Evolutionary conservation across 2,113 vertebrate species (phyloP).

Genomic region (Stictonetta naevosa): DNA sequence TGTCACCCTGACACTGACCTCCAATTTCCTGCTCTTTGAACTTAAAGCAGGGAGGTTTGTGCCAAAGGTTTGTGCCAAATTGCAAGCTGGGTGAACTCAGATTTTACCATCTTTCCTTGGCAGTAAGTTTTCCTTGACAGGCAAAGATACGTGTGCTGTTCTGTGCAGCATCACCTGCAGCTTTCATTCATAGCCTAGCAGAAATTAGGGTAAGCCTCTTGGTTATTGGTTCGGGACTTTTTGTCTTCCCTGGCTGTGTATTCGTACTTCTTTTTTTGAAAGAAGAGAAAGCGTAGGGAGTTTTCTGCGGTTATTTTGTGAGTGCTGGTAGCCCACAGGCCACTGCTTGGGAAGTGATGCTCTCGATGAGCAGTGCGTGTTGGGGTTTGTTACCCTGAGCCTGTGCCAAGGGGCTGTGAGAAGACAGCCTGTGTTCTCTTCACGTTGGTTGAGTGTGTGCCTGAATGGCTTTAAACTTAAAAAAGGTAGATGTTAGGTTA

Average conservation of each 20-base stretch:
- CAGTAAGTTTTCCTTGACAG: no score
- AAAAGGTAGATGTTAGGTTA: no score
- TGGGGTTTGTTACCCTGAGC: not conserved
- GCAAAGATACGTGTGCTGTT: fast-evolving
- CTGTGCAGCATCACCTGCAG: not conserved
- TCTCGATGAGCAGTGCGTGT: not conserved
- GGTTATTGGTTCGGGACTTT: not conserved
- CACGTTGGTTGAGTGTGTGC: not conserved
- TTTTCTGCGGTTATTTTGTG: not conserved
- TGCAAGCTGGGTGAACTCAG: not conserved
- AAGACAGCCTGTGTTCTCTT: not conserved
- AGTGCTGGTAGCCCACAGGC: not conserved
- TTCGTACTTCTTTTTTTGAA: not conserved
- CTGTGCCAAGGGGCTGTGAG: not conserved
- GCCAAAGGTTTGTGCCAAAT: not conserved
- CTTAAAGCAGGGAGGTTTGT: not conserved
- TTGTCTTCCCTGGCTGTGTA: fast-evolving
- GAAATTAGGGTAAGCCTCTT: not conserved
- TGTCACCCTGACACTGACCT: fast-evolving
- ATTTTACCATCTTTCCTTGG: not conserved
- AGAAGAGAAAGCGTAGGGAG: fast-evolving
- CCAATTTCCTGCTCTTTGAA: not conserved
- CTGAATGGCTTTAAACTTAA: not conserved
- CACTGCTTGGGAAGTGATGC: fast-evolving
- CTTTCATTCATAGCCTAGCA: not conserved